Evolutionary conservation across 53 echinoderm and acorn worm species (phyloP), one percentile per base, ranked within the genome.

Genomic region (Antedon mediterranea): DNA sequence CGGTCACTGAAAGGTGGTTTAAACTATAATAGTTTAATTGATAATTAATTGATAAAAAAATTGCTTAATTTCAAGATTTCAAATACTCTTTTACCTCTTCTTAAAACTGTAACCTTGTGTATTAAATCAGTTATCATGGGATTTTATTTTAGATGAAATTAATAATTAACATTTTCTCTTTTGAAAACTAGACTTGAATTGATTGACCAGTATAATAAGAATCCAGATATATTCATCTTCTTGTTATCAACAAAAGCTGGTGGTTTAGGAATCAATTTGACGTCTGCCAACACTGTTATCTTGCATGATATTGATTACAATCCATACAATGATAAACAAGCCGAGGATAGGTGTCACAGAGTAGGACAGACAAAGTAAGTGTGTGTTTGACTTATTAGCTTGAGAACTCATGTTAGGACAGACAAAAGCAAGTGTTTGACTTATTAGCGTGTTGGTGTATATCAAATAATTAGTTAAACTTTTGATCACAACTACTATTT

Each of bases 241-340:
- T 81, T 97, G 71, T 81, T 97, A 30, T 92, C 97, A 27, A 97
- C 97, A 14, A 88, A 83, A 57, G 97, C 97, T 37, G 92, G 97
- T 37, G 97, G 97, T 26, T 85, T 97, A 18, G 97, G 97, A 13
- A 97, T 97, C 79, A 97, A 97, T 74, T 83, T 97, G n/a, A 97
- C 97, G 0, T 76, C 91, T 31, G 97, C 97, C 43, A 97, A 90
- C 82, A 84, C 84, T 6, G 97, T 97, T 76, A 90, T 97, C 30
- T 83, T 97, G 7, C 92, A 97, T 80, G 97, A 97, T 44, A 97
- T 97, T 73, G 97, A 97, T 78, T 97, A 85, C 82, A 97, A 97
- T 78, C 97, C 97, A 0, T 91, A 97, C 77, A 97, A 92, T 79
- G 97, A 97, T 76, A 97, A 97, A 71, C 97, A 97, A 75, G 97